Evolutionary conservation across 2,113 vertebrate species (phyloP).

Genomic region (Pterophyllum scalare): DNA sequence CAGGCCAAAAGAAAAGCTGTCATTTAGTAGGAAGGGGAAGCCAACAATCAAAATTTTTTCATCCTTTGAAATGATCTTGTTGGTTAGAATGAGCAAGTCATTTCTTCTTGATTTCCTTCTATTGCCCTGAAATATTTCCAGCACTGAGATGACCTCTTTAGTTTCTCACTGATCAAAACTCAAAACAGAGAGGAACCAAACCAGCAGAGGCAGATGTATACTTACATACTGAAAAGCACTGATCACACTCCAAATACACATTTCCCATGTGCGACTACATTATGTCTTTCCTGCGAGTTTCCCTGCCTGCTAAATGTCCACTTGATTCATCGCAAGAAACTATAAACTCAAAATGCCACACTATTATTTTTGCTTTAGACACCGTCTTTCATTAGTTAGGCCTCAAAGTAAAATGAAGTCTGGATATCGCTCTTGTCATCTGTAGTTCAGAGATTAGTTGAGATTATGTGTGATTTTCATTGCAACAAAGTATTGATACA

Average conservation of each 20-base stretch:
- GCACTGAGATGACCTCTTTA: neutral
- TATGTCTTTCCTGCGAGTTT: neutral
- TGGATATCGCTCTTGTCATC: neutral
- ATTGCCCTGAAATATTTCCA: neutral
- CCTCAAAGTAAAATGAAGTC: neutral
- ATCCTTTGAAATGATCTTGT: constrained; percentile 42
- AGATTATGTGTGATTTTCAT: constrained; percentile 19
- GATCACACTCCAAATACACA: neutral
- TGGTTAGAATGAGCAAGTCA: neutral
- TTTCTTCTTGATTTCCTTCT: neutral
- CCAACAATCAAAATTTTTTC: constrained; percentile 51
- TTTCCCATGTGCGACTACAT: neutral
- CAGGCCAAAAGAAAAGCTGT: constrained; percentile 17
- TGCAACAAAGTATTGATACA: constrained; percentile 5
- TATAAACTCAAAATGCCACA: no score
- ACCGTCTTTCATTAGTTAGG: neutral
- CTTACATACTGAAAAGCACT: no score
- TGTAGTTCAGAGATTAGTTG: neutral
- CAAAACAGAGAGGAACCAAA: neutral
- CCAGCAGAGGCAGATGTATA: neutral
- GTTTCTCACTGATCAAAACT: neutral
- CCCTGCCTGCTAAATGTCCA: neutral
- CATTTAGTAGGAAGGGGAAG: constrained; percentile 20
- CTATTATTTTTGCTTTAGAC: no score
- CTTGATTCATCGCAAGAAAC: no score